Evolutionary conservation across 2,888 invertebrate species (phyloP), one percentile per base, ranked within the genome.

Genomic region (Uloborus plumipes): DNA sequence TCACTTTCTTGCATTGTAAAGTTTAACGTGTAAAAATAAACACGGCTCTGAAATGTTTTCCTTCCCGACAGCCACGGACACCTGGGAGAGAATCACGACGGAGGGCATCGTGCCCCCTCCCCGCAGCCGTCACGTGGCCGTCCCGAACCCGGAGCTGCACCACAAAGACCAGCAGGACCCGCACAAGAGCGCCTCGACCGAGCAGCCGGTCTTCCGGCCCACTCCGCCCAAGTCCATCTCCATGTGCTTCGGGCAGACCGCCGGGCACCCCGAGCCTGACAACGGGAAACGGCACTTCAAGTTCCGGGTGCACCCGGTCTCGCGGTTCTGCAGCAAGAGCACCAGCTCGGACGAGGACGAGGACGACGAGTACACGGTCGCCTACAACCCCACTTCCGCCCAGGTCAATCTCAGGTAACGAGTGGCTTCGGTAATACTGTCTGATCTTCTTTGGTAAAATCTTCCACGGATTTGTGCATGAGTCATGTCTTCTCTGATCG

Each of bases 21-120:
- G 9, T 9, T 39, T 11, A 9, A 7, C 9, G 9, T 39, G 39
- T 2, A 39, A 39, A 39, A 39, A 39, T 9, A 39, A 39, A 39
- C 9, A 39, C 9, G 1, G n/a, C n/a, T n/a, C n/a, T n/a, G n/a
- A n/a, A n/a, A n/a, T n/a, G n/a, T 39, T 39, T 39, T 39, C 9
- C 11, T 11, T 11, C 18, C 79, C 89, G 88, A 53, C 89, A 94
- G 94, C 91, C 13, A 92, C 93, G 3, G 94, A 94, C 89, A 91
- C 91, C 9, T 94, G 94, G 94, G 94, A 94, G 88, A 92, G 93
- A 85, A 91, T 94, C 49, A 78, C 79, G 22, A 80, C 85, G 13
- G 85, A 86, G 61, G 87, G 87, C 16, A 66, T 86, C 20, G 70
- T 86, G 20, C 87, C 87, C 9, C 86, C 82, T 55, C 86, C 86